Conservation (phyloP, 2,888 invertebrate genomes). For the Calliscelio sp. region DNA sequence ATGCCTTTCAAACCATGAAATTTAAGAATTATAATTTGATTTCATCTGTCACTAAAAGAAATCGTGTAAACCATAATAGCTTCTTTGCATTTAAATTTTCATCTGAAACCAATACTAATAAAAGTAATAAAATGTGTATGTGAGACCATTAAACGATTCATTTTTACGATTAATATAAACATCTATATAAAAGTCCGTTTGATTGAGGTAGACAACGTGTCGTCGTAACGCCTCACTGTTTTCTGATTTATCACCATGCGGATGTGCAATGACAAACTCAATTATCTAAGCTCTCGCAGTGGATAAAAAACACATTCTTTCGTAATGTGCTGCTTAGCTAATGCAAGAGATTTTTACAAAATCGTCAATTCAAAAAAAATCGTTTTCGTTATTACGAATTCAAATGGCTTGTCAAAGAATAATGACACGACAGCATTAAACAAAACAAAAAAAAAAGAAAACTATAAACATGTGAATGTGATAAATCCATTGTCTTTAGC, state of each 20-base stretch:
- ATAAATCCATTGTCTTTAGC: too few species aligned
- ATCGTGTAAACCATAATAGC: neutral
- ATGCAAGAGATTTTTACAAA: slow-evolving; percentile 12
- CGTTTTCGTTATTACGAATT: slow-evolving; percentile 3
- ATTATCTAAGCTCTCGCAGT: slow-evolving; percentile 45
- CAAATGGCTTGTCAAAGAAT: neutral
- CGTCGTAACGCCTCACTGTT: slow-evolving; percentile 54
- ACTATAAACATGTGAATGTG: too few species aligned
- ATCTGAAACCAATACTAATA: slow-evolving; percentile 33
- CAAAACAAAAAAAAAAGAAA: too few species aligned
- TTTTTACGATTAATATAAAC: slow-evolving; percentile 65
- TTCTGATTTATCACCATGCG: slow-evolving; percentile 68
- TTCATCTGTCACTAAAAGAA: slow-evolving; percentile 1
- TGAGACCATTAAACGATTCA: slow-evolving; percentile 37
- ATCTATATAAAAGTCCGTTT: slow-evolving; percentile 56
- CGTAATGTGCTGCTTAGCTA: slow-evolving; percentile 41
- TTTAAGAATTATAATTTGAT: too few species aligned
- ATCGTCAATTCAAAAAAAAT: neutral
- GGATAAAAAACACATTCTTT: slow-evolving; percentile 41
- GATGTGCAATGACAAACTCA: slow-evolving; percentile 64
- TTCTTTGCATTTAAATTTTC: slow-evolving; percentile 21
- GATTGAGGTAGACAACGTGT: slow-evolving; percentile 60
- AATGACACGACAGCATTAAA: too few species aligned
- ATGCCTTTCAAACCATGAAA: too few species aligned
- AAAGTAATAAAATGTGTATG: slow-evolving; percentile 42